Conservation (phyloP, 1,140 invertebrate genomes). For the Drosophila sproati region DNA sequence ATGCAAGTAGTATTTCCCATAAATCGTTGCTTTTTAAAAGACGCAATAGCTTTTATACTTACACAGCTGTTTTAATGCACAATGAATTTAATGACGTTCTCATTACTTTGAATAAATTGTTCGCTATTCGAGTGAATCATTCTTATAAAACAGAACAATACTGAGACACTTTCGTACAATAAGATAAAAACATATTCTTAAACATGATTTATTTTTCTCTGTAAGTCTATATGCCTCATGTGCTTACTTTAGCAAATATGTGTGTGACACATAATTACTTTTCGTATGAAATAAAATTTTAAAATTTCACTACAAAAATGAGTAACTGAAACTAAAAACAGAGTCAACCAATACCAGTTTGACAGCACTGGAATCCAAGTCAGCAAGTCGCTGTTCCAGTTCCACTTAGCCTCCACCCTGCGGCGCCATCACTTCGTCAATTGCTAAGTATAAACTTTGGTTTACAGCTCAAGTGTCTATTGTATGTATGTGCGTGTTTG, state of each 20-base stretch:
- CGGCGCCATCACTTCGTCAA: slow-evolving; percentile 21
- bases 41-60: too few species aligned
- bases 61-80: too few species aligned
- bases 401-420: slow-evolving; percentile 1
- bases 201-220: neutral
- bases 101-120: too few species aligned
- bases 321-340: slow-evolving; percentile 19
- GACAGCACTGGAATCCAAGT: slow-evolving; percentile 19
- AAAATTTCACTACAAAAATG: slow-evolving; percentile 41
- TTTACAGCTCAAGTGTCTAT: slow-evolving; percentile 50
- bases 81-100: too few species aligned
- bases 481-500: slow-evolving; percentile 15
- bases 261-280: slow-evolving; percentile 39
- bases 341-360: slow-evolving; percentile 43
- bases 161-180: too few species aligned
- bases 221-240: slow-evolving; percentile 4
- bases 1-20: neutral
- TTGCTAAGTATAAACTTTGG: slow-evolving; percentile 33
- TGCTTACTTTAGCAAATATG: neutral
- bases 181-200: neutral
- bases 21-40: neutral
- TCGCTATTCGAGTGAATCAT: neutral
- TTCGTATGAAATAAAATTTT: slow-evolving; percentile 34
- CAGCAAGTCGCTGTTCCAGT: slow-evolving; percentile 40
- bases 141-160: too few species aligned